Evolutionary conservation across 2,113 vertebrate genomes (phyloP), one percentile per base, ranked within the genome.

Genomic region (Pagrus major): DNA sequence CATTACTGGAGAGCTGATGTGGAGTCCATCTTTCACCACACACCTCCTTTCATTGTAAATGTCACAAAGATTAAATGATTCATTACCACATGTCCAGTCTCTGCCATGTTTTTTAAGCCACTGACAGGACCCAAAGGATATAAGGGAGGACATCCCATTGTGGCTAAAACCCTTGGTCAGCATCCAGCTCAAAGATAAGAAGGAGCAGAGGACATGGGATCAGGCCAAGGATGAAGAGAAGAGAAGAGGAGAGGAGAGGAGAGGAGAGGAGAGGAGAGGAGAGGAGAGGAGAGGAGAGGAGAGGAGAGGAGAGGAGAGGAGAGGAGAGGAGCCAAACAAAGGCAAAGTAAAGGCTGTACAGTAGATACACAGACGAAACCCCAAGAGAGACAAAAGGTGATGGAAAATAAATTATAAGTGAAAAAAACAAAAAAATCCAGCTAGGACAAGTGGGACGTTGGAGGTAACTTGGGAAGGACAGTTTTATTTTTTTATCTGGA

Each of bases 141-240:
- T 29, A 27, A 64, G 31, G 66, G 41, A 25, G 41, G 41, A 49
- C 41, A 60, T 47, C 18, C 74, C 23, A 60, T 54, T 76, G 68
- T 74, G 59, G 54, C 12, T 65, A 56, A 81, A 70, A 65, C 35
- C 49, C 58, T 72, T 75, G 20, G 49, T 76, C 60, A 70, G 71
- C 60, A 71, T 66, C 51, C 55, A 85, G 68, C 55, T 60, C 42
- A 9, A 47, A 33, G 33, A 79, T 37, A 47, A 65, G 78, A 69
- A 20, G 20, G 39, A 65, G 78, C 42, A 71, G 52, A 80, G 71
- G 84, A 79, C 35, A 66, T 46, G 18, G n/a, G 76, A 49, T 73
- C n/a, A 70, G 65, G 69, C 70, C 80, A 86, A 86, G 83, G 83
- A 83, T 49, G 7, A 73, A 65, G 47, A 80, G n/a, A n/a, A n/a